Evolutionary conservation across 1,140 invertebrate species (phyloP), one percentile per base, ranked within the genome.

Genomic region (Wiebesia pumilae): DNA sequence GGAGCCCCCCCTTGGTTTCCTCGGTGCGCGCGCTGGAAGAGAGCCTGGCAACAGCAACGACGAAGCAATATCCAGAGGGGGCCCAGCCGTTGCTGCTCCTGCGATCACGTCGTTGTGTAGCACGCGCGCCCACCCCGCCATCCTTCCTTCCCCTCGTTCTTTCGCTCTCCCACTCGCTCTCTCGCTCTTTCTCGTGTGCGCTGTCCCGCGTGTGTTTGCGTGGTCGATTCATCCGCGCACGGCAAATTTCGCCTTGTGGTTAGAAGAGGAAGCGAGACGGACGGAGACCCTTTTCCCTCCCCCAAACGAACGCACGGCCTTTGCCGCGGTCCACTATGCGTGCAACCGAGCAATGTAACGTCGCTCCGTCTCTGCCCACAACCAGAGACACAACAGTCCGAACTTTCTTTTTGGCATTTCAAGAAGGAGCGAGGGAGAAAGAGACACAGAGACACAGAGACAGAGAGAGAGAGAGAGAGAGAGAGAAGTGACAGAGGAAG

Each of bases 201-300:
- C 2, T 33, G 9, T 33, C 30, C 12, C 38, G 54, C 30, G 38
- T 84, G 38, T 78, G 21, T 24, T 62, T 67, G 83, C 40, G 83
- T 84, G 75, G 83, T 84, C 83, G 83, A 84, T 84, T 84, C 83
- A 78, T 84, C 83, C 58, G 73, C 35, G 69, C 69, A 51, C 71
- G 40, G 38, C 30, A 9, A 51, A 73, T 47, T 65, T n/a, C n/a
- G 58, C 62, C 12, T 62, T 47, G 38, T 24, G 24, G 7, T 62
- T 10, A 30, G n/a, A n/a, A 30, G 80, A 69, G 62, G 47, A 30
- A 75, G 47, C 54, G 47, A 75, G 69, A 75, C 47, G 33, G 3
- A 35, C 35, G 24, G 35, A 27, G 71, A 78, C 21, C 47, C 69
- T 73, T 75, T 78, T 33, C 67, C 47, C 81, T 83, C 67, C 33